Base-by-base conservation (phyloP, 2,888 invertebrate species). In the Thecocarcelia acutangulata region DNA sequence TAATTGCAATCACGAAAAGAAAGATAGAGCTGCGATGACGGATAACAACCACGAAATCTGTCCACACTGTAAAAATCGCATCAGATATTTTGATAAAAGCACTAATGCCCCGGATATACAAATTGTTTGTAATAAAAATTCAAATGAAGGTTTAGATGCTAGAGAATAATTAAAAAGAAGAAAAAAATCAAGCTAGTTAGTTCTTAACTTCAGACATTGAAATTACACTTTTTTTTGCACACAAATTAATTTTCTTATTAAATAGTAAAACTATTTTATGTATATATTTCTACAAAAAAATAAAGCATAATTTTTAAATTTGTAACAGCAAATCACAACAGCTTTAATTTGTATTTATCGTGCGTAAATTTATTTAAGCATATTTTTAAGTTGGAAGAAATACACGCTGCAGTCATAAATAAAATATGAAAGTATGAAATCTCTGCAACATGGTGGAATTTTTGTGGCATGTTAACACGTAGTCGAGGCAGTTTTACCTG, bases 111-210 rank as follows among this genome's bases (percentile, higher is more conserved):
- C 61, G n/a, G 83, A 83, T 5, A 8, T 40, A 9, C 5, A 33
- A 17, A 74, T 28, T 73, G 46, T 59, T 19, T 21, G 19, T 2
- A 17, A 19, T 50, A 37, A 78, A 76, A 58, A 42, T 50, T 28
- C 37, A 17, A 40, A 21, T 8, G 15, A 15, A 54, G 48, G 42
- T 33, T 37, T 82, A 28, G 70, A 82, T 66, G 85, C 85, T 12
- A 78, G 85, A 12, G 85, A 84, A 68, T 84, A 85, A 72, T 77
- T 84, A 37, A 85, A 84, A 75, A n/a, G n/a, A 80, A 83, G 63
- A 83, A 81, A 58, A 85, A 85, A 80, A 40, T 84, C 21, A 33
- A 44, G 37, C n/a, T n/a, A n/a, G n/a, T 13, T 64, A 19, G 70
- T 44, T 15, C 19, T 48, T 17, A 28, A 13, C 24, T 0, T 66